phyloP scores from a whole-genome alignment of 2,888 invertebrate genomes.

The Anticlea derivata region DNA sequence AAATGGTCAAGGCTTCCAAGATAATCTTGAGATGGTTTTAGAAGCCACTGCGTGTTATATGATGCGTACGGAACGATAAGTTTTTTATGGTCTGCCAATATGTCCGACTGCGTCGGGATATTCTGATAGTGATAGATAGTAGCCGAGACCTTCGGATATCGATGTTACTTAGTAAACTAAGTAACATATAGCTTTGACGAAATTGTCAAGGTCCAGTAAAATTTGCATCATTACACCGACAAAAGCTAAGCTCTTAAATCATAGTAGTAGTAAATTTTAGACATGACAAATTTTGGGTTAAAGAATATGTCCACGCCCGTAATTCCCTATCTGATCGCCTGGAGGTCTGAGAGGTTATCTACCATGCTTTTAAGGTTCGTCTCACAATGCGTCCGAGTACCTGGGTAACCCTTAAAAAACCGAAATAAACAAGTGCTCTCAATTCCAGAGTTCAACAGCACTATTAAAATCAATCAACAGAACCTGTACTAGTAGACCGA shows the following conservation, averaged over 20 bases:
- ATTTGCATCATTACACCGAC: too few relatives aligned
- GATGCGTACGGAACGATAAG: constrained; percentile 61
- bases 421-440: constrained; percentile 17
- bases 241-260: too few relatives aligned
- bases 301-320: too few relatives aligned
- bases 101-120: constrained; percentile 22
- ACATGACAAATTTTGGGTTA: too few relatives aligned
- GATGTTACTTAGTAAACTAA: not conserved
- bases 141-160: not conserved
- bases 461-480: constrained; percentile 70
- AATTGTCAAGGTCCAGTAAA: not conserved
- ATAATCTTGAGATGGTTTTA: constrained; percentile 63
- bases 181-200: not conserved
- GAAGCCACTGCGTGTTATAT: constrained; percentile 44
- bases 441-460: constrained; percentile 41
- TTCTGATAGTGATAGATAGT: constrained; percentile 13
- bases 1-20: constrained; percentile 38
- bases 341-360: too few relatives aligned
- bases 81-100: constrained; percentile 46
- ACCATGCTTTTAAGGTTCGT: too few relatives aligned
- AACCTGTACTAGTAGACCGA: constrained; percentile 56
- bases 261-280: too few relatives aligned
- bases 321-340: too few relatives aligned
- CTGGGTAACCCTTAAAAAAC: too few relatives aligned
- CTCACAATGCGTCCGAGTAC: too few relatives aligned